These are phyloP conservation scores for Ceratosolen solmsi DNA, from an alignment of 1,140 invertebrate species.

Conservation along the genomic window DNA sequence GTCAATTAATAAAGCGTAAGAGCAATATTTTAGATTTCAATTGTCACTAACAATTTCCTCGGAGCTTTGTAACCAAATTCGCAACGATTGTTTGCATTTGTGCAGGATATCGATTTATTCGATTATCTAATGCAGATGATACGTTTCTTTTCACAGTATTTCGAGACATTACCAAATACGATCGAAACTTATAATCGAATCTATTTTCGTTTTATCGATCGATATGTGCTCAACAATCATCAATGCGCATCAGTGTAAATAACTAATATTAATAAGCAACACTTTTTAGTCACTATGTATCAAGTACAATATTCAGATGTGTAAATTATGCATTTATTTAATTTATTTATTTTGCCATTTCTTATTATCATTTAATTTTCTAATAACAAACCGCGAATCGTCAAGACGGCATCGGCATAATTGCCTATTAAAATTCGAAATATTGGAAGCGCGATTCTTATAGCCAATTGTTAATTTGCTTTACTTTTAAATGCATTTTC, in stretches of 20 bases:
- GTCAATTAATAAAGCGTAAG: not conserved
- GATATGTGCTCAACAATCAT: not conserved
- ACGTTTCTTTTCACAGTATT: not conserved
- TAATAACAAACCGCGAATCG: constrained; percentile 8
- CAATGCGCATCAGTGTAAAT: not conserved
- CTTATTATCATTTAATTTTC: constrained; percentile 15
- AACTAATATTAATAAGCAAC: constrained; percentile 45
- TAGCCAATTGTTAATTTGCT: constrained; percentile 44
- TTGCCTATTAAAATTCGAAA: constrained; percentile 35
- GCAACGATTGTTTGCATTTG: not conserved
- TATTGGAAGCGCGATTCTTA: constrained; percentile 48
- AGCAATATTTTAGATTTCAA: not conserved
- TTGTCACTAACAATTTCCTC: not conserved
- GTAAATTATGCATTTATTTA: constrained; percentile 1
- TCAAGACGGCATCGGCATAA: constrained; percentile 1
- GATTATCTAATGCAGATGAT: not conserved
- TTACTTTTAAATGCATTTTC: constrained; percentile 50
- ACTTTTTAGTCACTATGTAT: constrained; percentile 44
- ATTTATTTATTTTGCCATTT: constrained; percentile 28
- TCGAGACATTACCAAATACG: not conserved
- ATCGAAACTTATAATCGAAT: constrained; percentile 7
- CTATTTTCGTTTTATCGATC: not conserved
- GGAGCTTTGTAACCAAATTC: not conserved
- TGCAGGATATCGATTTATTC: not conserved
- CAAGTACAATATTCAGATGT: constrained; percentile 33